phyloP scores from a whole-genome alignment of 1,140 invertebrate species.

The Portunus trituberculatus region DNA sequence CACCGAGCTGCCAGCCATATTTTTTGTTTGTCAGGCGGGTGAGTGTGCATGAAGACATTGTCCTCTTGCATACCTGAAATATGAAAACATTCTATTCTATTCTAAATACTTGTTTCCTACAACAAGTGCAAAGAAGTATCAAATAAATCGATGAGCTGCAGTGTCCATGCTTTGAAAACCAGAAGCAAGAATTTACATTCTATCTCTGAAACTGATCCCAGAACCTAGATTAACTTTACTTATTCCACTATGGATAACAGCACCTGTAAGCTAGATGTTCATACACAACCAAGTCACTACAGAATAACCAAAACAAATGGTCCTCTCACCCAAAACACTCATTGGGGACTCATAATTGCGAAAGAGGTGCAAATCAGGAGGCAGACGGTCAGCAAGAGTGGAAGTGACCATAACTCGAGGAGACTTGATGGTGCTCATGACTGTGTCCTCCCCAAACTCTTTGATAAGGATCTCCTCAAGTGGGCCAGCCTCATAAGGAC shows the following conservation, averaged over 20 bases:
- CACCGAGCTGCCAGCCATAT: constrained; percentile 94
- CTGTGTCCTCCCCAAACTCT: constrained; percentile 90
- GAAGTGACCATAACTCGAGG: constrained; percentile 92
- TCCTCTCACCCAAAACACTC: constrained; percentile 82
- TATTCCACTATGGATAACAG: no score
- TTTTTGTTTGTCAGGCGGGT: constrained; percentile 86
- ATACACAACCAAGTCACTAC: no score
- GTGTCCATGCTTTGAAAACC: no score
- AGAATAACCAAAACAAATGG: neutral
- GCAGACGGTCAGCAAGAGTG: constrained; percentile 93
- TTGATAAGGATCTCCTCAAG: constrained; percentile 95
- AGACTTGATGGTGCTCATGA: constrained; percentile 93
- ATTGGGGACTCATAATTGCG: constrained; percentile 92
- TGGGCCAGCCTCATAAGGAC: constrained; percentile 92
- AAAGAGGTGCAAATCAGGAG: constrained; percentile 96
- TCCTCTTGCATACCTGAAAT: constrained; percentile 71
- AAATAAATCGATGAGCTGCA: no score
- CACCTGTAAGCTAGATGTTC: no score
- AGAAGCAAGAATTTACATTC: no score
- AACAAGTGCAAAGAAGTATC: no score
- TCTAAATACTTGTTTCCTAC: neutral
- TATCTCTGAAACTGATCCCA: no score
- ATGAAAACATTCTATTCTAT: neutral
- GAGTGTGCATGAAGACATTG: constrained; percentile 79
- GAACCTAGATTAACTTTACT: no score